Evolutionary conservation across 2,888 invertebrate genomes (phyloP), one percentile per base, ranked within the genome.

Genomic region (Papilio gigon): DNA sequence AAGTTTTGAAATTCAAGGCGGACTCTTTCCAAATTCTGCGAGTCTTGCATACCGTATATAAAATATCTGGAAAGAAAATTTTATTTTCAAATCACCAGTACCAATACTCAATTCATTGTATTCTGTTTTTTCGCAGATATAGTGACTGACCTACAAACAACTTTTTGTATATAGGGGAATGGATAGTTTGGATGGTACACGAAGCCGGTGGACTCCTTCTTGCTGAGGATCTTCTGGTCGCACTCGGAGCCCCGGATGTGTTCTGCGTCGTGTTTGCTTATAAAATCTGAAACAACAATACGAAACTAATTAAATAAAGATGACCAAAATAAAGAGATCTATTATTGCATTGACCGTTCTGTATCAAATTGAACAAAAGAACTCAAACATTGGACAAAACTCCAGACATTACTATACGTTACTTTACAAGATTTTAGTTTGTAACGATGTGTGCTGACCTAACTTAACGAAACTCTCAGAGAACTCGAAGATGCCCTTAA

Each of bases 401-500:
- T 22, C 58, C 17, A n/a, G n/a, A 47, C 22, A 25, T 30, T 42
- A 8, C 5, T 12, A n/a, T n/a, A n/a, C n/a, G n/a, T n/a, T n/a
- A n/a, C n/a, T n/a, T n/a, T n/a, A n/a, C n/a, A n/a, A n/a, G n/a
- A n/a, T n/a, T n/a, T n/a, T n/a, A n/a, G n/a, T n/a, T n/a, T n/a
- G n/a, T n/a, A n/a, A n/a, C n/a, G n/a, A n/a, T n/a, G 50, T 14
- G n/a, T 1, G 76, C 95, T 94, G 89, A 97, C 98, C 97, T 94
- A 99, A 94, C 94, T 98, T 98, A 92, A 99, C 99, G 94, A 98
- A 99, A 93, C 97, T 96, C 92, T 98, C 97, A 81, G 98, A 98
- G 93, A 99, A 99, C 94, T 98, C 98, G 93, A 97, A 99, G 90
- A 98, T 97, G 86, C 98, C 98, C 93, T 97, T 97, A 93, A 98